Evolutionary conservation across 2,888 invertebrate species (phyloP).

Genomic region (Prosapia bicincta): DNA sequence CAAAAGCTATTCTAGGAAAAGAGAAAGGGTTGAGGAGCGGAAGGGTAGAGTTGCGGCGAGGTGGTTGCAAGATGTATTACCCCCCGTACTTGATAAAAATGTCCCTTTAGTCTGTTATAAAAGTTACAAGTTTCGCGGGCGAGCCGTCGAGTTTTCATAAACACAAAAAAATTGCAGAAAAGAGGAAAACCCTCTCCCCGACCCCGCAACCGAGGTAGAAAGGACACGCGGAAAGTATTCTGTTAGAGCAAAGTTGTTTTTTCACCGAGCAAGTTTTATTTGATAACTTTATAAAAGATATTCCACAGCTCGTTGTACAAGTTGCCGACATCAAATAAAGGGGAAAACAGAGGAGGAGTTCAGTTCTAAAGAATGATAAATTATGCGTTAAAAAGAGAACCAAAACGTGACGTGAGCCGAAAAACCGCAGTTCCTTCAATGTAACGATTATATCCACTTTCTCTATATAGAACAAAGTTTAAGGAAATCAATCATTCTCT

Average conservation of each 20-base stretch:
- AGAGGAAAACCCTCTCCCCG: too few relatives aligned
- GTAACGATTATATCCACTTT: too few relatives aligned
- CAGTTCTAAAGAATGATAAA: neutral
- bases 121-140: slow-evolving; percentile 9
- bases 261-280: slow-evolving; percentile 36
- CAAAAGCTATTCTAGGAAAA: slow-evolving; percentile 17
- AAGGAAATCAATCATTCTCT: too few relatives aligned
- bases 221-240: neutral
- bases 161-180: slow-evolving; percentile 3
- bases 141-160: neutral
- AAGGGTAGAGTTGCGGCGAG: neutral
- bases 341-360: neutral
- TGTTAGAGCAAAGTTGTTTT: slow-evolving; percentile 7
- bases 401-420: too few relatives aligned
- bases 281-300: slow-evolving; percentile 38
- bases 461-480: too few relatives aligned
- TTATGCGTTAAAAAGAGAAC: neutral
- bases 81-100: slow-evolving; percentile 27
- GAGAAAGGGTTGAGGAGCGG: slow-evolving; percentile 4
- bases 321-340: neutral
- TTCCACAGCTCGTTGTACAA: slow-evolving; percentile 21
- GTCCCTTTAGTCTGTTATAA: slow-evolving; percentile 19
- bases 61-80: slow-evolving; percentile 28
- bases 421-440: too few relatives aligned
- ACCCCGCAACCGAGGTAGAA: neutral